Evolutionary conservation across 2,113 vertebrate species (phyloP).

Genomic region (Hyperopisus bebe): DNA sequence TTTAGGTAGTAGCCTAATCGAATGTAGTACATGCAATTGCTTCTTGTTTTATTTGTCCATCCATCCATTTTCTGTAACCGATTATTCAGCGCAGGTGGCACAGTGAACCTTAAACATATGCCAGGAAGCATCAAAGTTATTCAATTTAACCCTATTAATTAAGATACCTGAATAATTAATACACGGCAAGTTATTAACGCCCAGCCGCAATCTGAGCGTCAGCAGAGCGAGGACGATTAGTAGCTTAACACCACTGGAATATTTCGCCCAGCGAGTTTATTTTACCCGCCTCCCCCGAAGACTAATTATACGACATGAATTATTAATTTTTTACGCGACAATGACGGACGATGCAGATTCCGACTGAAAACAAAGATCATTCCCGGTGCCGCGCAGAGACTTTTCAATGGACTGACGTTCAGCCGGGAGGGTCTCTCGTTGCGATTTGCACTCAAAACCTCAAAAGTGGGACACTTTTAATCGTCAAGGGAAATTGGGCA

Average conservation of each 20-base stretch:
- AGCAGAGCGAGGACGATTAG: background rate
- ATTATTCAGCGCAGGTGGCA: background rate
- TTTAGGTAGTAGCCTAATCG: background rate
- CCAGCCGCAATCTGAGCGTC: background rate
- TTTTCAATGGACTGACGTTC: background rate
- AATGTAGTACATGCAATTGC: background rate
- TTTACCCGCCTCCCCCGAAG: background rate
- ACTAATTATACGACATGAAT: background rate
- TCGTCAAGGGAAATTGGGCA: background rate
- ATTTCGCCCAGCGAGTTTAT: background rate
- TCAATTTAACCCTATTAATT: background rate
- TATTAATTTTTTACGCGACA: background rate
- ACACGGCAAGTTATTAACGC: background rate
- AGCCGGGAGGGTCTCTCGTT: constrained; percentile 22
- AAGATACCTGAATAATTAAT: background rate
- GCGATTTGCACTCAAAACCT: constrained; percentile 22
- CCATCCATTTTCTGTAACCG: background rate
- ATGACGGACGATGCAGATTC: background rate
- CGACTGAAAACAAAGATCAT: background rate
- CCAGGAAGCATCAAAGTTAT: background rate
- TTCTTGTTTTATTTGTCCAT: background rate
- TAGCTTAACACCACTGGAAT: background rate
- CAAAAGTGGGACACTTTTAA: constrained; percentile 2
- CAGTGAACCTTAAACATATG: background rate
- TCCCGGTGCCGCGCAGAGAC: constrained; percentile 29